Percentiles rank a stretch among this genome's conserved stretches.
Evolutionary conservation across 2,797 vertebrate species (phyloP).

Genomic region (Brotogeris chrysoptera): DNA sequence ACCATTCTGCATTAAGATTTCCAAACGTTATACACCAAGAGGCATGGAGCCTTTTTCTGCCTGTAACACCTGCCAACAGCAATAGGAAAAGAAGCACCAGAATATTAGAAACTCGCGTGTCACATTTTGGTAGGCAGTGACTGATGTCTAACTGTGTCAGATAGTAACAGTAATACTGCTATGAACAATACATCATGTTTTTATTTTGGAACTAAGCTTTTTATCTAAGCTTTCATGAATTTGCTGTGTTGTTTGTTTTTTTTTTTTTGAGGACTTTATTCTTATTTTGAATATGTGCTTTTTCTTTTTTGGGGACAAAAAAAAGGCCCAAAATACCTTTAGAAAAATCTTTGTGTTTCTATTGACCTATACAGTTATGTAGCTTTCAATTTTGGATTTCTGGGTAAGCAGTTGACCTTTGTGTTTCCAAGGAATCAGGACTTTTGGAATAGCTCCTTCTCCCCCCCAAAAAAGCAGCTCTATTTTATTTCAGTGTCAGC

Average conservation of each 20-base stretch:
- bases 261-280: background rate
- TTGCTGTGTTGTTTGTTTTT: background rate
- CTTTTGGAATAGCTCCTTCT: background rate
- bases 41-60: background rate
- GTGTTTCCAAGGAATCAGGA: background rate
- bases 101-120: background rate
- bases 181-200: background rate
- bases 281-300: background rate
- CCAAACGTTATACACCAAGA: background rate
- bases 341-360: background rate
- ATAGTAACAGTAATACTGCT: background rate
- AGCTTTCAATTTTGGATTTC: background rate
- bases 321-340: background rate
- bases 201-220: background rate
- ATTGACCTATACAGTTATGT: background rate
- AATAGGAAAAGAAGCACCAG: background rate
- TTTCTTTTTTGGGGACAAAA: too few species aligned
- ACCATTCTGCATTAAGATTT: background rate
- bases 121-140: background rate
- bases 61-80: background rate
- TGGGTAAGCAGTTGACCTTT: background rate
- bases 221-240: background rate
- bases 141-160: background rate
- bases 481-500: background rate
- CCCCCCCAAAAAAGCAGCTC: background rate